Evolutionary conservation across 1,140 invertebrate genomes (phyloP), one percentile per base, ranked within the genome.

Genomic region (Drosophila pseudoananassae): DNA sequence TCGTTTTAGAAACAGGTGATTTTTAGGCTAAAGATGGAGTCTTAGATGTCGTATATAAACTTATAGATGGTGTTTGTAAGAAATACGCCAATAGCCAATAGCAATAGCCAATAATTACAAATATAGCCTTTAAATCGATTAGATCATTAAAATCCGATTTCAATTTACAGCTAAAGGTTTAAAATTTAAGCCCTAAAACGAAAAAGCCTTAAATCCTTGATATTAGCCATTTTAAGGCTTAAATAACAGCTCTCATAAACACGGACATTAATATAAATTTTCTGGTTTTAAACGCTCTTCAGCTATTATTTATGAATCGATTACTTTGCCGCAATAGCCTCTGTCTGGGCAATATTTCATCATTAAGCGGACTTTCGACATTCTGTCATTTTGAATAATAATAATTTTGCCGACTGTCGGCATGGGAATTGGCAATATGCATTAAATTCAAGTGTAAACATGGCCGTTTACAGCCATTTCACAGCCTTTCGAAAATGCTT

Each of bases 341-440:
- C 20, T 49, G 27, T 40, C 46, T 31, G 58, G 63, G 6, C n/a
- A 31, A 43, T 51, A 59, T 29, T 31, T 40, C 27, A 45, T 45
- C 23, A 43, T 52, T 51, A 64, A 43, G 43, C 31, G 47, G 61
- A 49, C 46, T 50, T 66, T 33, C 9, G 38, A 64, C 50, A 64
- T 52, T 59, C 64, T 52, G 17, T 65, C 59, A 46, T 15, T 64
- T 66, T 43, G 43, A 66, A 52, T 43, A 31, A 64, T 46, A 64
- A 58, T 43, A 20, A 45, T 33, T 43, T 17, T n/a, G 8, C 33
- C 63, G 33, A 43, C 58, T 31, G 46, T 23, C 58, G 14, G 46
- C 46, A 15, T 1, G 63, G 63, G 63, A 66, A 64, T 64, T 33
- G 27, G 25, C 63, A 52, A 66, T 66, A 52, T 66, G 59, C 59